Evolutionary conservation across 1,140 invertebrate genomes (phyloP), one percentile per base, ranked within the genome.

Genomic region (Whitmania pigra): DNA sequence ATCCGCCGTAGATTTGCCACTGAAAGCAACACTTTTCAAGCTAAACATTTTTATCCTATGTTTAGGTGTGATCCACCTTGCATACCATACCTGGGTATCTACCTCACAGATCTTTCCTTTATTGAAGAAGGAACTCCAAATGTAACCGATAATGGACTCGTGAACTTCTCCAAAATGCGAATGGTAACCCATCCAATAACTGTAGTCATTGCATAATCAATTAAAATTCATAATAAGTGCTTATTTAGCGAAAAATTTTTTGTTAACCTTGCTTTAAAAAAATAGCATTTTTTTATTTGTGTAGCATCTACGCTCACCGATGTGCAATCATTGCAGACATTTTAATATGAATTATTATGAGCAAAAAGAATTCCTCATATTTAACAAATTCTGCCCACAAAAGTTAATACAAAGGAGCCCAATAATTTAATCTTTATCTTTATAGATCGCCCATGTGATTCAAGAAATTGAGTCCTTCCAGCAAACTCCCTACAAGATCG

Each of bases 81-180:
- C 78, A 93, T 94, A 71, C 93, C 93, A 0, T 95, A 94, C 79
- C 81, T 95, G 69, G 93, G 92, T 27, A 88, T 94, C 85, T 96
- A 96, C 80, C 82, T 96, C 9, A 92, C 91, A n/a, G 93, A 96
- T 82, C 82, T 96, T 15, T 92, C 91, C 0, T 94, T 94, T 80
- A 94, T 96, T 69, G 92, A 96, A 83, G 93, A 96, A 84, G 91
- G 92, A 36, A 93, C 92, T 18, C 89, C 92, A 11, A 93, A 93
- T 79, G 90, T 91, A 78, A 92, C 91, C 0, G 90, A 92, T 9
- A 91, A 94, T 73, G 88, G 89, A 71, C 84, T 95, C 20, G 85
- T 95, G 22, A 95, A 96, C 79, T 96, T 94, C 82, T 93, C 92
- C 0, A 95, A 96, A 84, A 94, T 95, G 91, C 85, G 92, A 85